Conservation (phyloP, 2,888 invertebrate species). For the Drosophila borealis region DNA sequence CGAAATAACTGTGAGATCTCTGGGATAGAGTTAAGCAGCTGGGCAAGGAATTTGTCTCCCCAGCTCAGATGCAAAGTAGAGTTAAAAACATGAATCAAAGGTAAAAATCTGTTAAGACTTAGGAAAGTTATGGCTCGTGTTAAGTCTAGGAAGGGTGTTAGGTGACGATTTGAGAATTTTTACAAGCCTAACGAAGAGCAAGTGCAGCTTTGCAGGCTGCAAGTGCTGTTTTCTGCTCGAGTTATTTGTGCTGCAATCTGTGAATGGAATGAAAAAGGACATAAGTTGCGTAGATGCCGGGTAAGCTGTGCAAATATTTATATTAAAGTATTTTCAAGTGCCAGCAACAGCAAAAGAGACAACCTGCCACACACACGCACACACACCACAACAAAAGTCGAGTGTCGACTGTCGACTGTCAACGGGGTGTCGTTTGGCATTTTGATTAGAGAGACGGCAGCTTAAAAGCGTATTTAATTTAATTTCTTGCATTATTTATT, state of each 20-base stretch:
- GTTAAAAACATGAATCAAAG: too few relatives aligned
- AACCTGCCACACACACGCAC: too few relatives aligned
- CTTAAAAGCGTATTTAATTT: slow-evolving; percentile 62
- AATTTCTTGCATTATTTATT: slow-evolving; percentile 66
- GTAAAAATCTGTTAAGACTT: too few relatives aligned
- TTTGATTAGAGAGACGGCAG: slow-evolving; percentile 51
- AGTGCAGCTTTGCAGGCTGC: background rate
- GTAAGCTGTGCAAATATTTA: slow-evolving; percentile 58
- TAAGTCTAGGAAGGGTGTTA: background rate
- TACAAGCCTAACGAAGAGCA: background rate
- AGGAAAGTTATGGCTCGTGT: background rate
- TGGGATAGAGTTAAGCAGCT: too few relatives aligned
- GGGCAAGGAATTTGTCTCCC: too few relatives aligned
- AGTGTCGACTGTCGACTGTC: slow-evolving; percentile 3
- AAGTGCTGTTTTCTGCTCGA: background rate
- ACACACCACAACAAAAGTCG: background rate
- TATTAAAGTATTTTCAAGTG: slow-evolving; percentile 57
- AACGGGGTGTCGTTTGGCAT: slow-evolving; percentile 47
- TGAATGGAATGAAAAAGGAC: too few relatives aligned
- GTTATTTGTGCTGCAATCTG: slow-evolving; percentile 7
- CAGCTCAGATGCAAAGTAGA: too few relatives aligned
- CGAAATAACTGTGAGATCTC: too few relatives aligned
- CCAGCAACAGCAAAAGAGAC: slow-evolving; percentile 43
- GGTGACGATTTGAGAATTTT: background rate
- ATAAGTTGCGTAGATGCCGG: slow-evolving; percentile 52